phyloP scores from a whole-genome alignment of 1,140 invertebrate genomes.

The Drosophila subpulchrella region DNA sequence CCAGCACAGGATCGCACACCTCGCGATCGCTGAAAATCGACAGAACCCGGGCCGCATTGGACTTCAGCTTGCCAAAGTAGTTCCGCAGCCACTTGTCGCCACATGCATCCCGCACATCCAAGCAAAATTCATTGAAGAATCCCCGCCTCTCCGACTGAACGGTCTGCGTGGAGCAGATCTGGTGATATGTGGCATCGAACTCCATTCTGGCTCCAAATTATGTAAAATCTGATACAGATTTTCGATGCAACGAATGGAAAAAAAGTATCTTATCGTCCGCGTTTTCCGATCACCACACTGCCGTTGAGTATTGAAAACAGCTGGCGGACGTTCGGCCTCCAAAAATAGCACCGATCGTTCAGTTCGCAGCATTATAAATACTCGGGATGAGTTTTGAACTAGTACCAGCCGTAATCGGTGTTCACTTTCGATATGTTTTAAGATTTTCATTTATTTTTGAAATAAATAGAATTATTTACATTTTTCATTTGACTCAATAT shows the following conservation, averaged over 20 bases:
- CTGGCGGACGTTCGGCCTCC: slow-evolving; percentile 59
- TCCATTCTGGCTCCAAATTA: slow-evolving; percentile 65
- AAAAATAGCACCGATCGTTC: slow-evolving; percentile 71
- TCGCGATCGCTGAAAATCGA: slow-evolving; percentile 85
- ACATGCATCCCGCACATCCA: slow-evolving; percentile 83
- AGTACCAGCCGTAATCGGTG: slow-evolving; percentile 22
- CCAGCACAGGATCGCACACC: slow-evolving; percentile 84
- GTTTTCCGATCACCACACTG: slow-evolving; percentile 40
- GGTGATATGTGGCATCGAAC: slow-evolving; percentile 77
- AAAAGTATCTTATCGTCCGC: slow-evolving; percentile 22
- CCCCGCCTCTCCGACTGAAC: slow-evolving; percentile 87
- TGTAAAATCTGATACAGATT: slow-evolving; percentile 55
- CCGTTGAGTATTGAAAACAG: slow-evolving; percentile 64
- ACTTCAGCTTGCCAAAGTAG: slow-evolving; percentile 85
- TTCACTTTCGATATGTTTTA: slow-evolving; percentile 31
- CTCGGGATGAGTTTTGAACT: slow-evolving; percentile 39
- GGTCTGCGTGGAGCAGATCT: slow-evolving; percentile 86
- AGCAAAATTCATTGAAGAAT: slow-evolving; percentile 87
- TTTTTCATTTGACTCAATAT: not conserved
- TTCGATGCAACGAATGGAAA: slow-evolving; percentile 22
- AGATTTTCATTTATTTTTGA: not conserved
- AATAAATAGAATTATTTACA: not conserved
- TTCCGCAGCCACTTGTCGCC: slow-evolving; percentile 85
- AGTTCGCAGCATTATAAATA: slow-evolving; percentile 70
- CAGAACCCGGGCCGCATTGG: slow-evolving; percentile 85